phyloP scores from a whole-genome alignment of 2,888 invertebrate genomes.

The Microdon myrmicae region DNA sequence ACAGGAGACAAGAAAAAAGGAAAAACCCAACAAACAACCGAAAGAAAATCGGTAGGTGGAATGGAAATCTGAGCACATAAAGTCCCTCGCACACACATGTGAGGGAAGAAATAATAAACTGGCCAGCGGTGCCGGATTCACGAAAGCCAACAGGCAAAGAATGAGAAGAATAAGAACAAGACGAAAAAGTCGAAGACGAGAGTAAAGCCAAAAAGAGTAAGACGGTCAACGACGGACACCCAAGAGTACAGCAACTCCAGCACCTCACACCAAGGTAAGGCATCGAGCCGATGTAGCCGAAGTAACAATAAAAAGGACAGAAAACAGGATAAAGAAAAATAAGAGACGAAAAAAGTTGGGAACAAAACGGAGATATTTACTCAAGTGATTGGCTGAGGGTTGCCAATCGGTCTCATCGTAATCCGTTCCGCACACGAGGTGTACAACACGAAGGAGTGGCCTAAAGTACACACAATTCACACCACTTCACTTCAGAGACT shows the following conservation, averaged over 20 bases:
- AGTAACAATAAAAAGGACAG: slow-evolving; percentile 28
- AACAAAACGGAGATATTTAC: slow-evolving; percentile 59
- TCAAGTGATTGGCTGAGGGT: slow-evolving; percentile 67
- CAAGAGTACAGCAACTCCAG: slow-evolving; percentile 49
- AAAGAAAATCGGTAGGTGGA: slow-evolving; percentile 3
- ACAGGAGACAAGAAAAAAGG: slow-evolving; percentile 6
- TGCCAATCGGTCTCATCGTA: slow-evolving; percentile 62
- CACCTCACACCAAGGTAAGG: slow-evolving; percentile 33
- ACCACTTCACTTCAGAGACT: slow-evolving; percentile 57
- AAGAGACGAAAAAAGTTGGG: slow-evolving; percentile 28
- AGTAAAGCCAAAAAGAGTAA: slow-evolving; percentile 13
- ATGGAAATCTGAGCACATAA: slow-evolving; percentile 1
- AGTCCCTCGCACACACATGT: slow-evolving; percentile 29
- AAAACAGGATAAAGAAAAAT: slow-evolving; percentile 22
- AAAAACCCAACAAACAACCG: slow-evolving; percentile 44
- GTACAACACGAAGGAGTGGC: slow-evolving; percentile 63
- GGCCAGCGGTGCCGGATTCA: neutral
- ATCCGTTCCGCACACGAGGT: slow-evolving; percentile 55
- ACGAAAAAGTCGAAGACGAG: slow-evolving; percentile 6
- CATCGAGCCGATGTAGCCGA: neutral
- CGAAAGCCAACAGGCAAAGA: neutral
- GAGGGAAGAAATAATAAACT: slow-evolving; percentile 21
- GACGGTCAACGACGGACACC: slow-evolving; percentile 26
- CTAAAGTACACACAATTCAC: slow-evolving; percentile 67
- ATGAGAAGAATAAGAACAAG: slow-evolving; percentile 22